Base-by-base conservation (phyloP, 2,888 invertebrate species). In the Aleiodes alternator region DNA sequence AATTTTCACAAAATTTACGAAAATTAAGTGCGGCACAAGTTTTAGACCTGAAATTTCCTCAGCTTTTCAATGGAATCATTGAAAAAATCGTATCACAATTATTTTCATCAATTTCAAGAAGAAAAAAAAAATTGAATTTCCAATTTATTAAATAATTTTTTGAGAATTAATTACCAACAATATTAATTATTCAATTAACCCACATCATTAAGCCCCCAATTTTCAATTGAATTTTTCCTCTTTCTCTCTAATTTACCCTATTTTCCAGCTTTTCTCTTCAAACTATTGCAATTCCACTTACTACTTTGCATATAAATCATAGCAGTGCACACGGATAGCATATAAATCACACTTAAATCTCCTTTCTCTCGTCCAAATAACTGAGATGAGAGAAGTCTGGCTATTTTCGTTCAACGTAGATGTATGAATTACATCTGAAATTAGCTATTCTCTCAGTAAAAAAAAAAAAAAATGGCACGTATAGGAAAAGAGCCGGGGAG, bases 311-410 rank as follows among this genome's bases (percentile, higher is more conserved):
- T 31, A 53, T 68, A 51, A 68, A 68, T 68, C 51, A 68, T 50
- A n/a, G 16, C 14, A 55, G 55, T 48, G 64, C 31, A 29, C 68
- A 29, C 29, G 51, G 50, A 31, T n/a, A 29, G 68, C 50, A 31
- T 68, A 68, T 68, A 68, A 68, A 68, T 68, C 68, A 68, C 50
- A n/a, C 14, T 64, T 43, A 12, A 43, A 43, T 38, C 50, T 50
- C 12, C 29, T 31, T 0, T 11, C 31, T 12, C 31, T 51, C 31
- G 31, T 31, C 11, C 51, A 51, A 23, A 29, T 12, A 14, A 29
- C 12, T 14, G 16, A 48, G 48, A 68, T n/a, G 23, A 53, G 31
- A 50, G 51, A 31, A 31, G 43, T 23, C 14, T n/a, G 14, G 16
- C 16, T 14, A 48, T 48, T n/a, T 66, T 50, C 43, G 50, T 66